A percentile compares a stretch with the other conserved stretches of the same genome.
These are phyloP conservation scores for Leiothrix lutea DNA, from an alignment of 2,113 vertebrate species.

Conservation along the genomic window DNA sequence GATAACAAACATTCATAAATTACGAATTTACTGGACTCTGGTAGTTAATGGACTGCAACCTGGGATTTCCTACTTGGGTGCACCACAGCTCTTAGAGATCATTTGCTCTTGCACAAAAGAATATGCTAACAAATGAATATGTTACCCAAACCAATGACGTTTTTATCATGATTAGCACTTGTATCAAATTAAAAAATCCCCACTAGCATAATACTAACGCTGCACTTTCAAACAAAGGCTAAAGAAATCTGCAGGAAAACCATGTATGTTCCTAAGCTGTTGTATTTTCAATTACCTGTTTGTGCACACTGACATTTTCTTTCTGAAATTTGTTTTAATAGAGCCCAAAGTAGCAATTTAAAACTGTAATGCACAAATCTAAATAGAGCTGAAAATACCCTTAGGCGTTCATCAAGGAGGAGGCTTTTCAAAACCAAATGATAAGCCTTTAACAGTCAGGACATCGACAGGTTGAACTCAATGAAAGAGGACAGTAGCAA, in stretches of 20 bases:
- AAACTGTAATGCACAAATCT: slow-evolving; percentile 21
- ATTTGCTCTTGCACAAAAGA: not conserved
- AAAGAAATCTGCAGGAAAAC: not conserved
- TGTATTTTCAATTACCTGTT: slow-evolving; percentile 42
- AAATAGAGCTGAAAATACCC: slow-evolving; percentile 39
- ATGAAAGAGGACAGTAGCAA: not conserved
- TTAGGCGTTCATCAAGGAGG: not conserved
- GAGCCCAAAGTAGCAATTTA: slow-evolving; percentile 43
- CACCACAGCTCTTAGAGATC: not conserved
- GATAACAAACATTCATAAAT: not conserved
- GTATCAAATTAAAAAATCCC: not conserved
- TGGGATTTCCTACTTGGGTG: not conserved
- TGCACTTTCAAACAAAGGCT: not conserved
- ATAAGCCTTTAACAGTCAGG: not conserved
- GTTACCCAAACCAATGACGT: not conserved
- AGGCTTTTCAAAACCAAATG: slow-evolving; percentile 39
- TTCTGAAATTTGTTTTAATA: slow-evolving; percentile 49
- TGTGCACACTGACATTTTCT: slow-evolving; percentile 38
- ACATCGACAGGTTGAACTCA: slow-evolving; percentile 16
- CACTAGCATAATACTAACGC: not conserved
- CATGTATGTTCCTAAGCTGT: not conserved
- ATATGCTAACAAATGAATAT: not conserved
- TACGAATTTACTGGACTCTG: not conserved
- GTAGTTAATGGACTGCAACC: not conserved
- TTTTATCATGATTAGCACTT: slow-evolving; percentile 18